Evolutionary conservation across 1,140 invertebrate genomes (phyloP).

Genomic region (Samia ricini): DNA sequence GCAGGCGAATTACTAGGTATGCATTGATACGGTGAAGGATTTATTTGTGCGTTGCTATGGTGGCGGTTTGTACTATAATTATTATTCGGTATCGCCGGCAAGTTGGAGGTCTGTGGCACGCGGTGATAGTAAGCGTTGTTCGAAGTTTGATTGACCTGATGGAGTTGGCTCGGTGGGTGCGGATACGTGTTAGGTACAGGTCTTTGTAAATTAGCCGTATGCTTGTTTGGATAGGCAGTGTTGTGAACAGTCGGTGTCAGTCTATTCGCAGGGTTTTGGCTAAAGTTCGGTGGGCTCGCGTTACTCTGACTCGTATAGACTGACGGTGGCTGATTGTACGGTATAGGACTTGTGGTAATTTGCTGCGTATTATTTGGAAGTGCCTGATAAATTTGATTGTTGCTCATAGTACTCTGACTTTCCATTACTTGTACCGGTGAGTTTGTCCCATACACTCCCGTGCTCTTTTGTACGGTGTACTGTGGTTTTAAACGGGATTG

Average conservation of each 20-base stretch:
- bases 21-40: slow-evolving; percentile 67
- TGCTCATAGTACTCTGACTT: slow-evolving; percentile 37
- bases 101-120: slow-evolving; percentile 41
- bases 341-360: slow-evolving; percentile 49
- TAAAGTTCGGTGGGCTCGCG: slow-evolving; percentile 63
- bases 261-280: slow-evolving; percentile 62
- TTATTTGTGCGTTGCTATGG: slow-evolving; percentile 40
- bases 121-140: slow-evolving; percentile 62
- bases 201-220: slow-evolving; percentile 43
- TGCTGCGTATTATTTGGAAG: slow-evolving; percentile 45
- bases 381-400: slow-evolving; percentile 62
- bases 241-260: slow-evolving; percentile 57
- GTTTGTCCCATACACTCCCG: slow-evolving; percentile 44
- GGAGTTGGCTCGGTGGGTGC: slow-evolving; percentile 58
- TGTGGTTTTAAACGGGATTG: slow-evolving; percentile 57
- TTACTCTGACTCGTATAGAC: slow-evolving; percentile 49
- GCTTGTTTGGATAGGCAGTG: slow-evolving; percentile 50
- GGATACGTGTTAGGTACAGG: slow-evolving; percentile 57
- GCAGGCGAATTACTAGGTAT: slow-evolving; percentile 69
- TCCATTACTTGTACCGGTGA: slow-evolving; percentile 38
- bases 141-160: slow-evolving; percentile 46
- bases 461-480: slow-evolving; percentile 54
- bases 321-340: slow-evolving; percentile 60
- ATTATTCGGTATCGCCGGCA: slow-evolving; percentile 34
- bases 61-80: slow-evolving; percentile 52